Percentiles rank a stretch among this genome's conserved stretches.
Evolutionary conservation across 2,888 invertebrate genomes (phyloP).

Genomic region (Ormia ochracea): DNA sequence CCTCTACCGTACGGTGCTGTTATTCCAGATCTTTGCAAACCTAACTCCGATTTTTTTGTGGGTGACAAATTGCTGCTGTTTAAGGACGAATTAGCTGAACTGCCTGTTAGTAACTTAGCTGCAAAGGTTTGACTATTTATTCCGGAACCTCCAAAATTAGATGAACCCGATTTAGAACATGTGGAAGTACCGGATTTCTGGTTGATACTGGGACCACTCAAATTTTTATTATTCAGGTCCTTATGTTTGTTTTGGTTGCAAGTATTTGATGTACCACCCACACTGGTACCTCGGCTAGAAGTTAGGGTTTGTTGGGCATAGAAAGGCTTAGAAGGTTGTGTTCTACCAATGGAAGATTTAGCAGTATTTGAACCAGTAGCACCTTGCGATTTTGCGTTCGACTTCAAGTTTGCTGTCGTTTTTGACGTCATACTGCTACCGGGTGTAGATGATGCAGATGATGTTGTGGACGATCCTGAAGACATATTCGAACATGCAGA

Average conservation of each 20-base stretch:
- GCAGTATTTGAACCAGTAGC: slow-evolving; percentile 31
- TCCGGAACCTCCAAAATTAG: slow-evolving; percentile 53
- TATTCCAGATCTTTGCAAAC: slow-evolving; percentile 68
- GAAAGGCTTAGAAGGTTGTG: slow-evolving; percentile 71
- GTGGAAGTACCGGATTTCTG: slow-evolving; percentile 79
- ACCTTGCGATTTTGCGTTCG: slow-evolving; percentile 63
- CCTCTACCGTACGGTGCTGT: slow-evolving; percentile 73
- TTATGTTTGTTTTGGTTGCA: slow-evolving; percentile 52
- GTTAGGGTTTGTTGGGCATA: slow-evolving; percentile 64
- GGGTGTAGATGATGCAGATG: slow-evolving; percentile 68
- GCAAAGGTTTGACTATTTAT: slow-evolving; percentile 74
- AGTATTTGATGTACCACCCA: slow-evolving; percentile 5
- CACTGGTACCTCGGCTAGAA: slow-evolving; percentile 64
- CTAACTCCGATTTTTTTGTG: slow-evolving; percentile 70
- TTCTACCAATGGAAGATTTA: slow-evolving; percentile 66
- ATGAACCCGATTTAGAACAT: background rate
- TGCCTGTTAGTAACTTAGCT: slow-evolving; percentile 78
- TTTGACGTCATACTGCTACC: slow-evolving; percentile 39
- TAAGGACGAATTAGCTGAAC: slow-evolving; percentile 60
- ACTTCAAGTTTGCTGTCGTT: slow-evolving; percentile 63
- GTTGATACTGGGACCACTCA: slow-evolving; percentile 67
- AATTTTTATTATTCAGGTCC: slow-evolving; percentile 51
- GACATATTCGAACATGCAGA: slow-evolving; percentile 65
- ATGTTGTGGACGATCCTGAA: slow-evolving; percentile 67
- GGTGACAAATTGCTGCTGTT: slow-evolving; percentile 60